Percentiles rank a stretch among this genome's conserved stretches.
These are phyloP conservation scores for Taxidea taxus DNA, from an alignment of 2,113 vertebrate species.

Conservation along the genomic window DNA sequence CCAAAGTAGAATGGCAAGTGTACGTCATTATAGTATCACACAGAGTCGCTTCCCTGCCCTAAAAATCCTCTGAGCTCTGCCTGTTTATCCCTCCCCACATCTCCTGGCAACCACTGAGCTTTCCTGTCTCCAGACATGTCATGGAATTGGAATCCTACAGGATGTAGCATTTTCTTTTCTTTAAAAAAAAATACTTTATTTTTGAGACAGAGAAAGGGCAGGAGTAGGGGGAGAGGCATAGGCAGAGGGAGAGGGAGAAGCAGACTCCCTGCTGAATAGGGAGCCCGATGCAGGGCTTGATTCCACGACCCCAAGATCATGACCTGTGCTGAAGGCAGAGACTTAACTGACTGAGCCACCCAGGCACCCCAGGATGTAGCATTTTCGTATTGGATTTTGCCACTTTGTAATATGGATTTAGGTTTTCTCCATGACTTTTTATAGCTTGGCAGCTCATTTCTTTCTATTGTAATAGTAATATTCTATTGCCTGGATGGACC, in stretches of 20 bases:
- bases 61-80: too few species aligned
- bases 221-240: neutral
- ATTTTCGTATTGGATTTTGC: too few species aligned
- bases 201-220: neutral
- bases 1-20: too few species aligned
- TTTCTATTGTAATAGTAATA: too few species aligned
- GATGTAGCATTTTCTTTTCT: too few species aligned
- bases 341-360: too few species aligned
- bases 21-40: too few species aligned
- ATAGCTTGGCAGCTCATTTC: neutral
- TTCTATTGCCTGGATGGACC: neutral
- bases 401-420: neutral
- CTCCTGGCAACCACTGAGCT: too few species aligned
- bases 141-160: neutral
- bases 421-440: neutral
- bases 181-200: neutral
- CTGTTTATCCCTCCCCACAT: too few species aligned
- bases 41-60: neutral
- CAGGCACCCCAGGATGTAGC: too few species aligned
- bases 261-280: neutral
- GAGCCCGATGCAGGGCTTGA: fast-evolving
- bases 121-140: neutral
- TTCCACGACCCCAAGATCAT: neutral
- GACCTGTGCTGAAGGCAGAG: too few species aligned
- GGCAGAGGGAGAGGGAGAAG: neutral